Evolutionary conservation across 2,888 invertebrate species (phyloP), one percentile per base, ranked within the genome.

Genomic region (Bellardia bayeri): DNA sequence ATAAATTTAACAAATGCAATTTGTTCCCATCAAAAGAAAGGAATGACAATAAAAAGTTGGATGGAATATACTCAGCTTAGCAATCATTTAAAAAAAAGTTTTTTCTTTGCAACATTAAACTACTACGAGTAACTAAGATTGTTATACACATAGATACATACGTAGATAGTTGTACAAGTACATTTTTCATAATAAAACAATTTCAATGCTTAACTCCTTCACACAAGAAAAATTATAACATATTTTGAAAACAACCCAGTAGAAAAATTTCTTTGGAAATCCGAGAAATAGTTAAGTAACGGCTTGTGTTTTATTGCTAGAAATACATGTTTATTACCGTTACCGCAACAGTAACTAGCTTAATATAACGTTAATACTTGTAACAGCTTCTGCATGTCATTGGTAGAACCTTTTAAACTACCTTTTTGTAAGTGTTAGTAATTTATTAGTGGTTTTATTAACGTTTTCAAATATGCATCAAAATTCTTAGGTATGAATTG

Each of bases 1-100:
- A 30, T 49, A 42, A 61, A 69, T 45, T 49, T 16, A 40, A 58
- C 78, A 87, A 85, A 84, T 87, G 78, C 69, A 82, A 87, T 87
- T 87, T 87, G 87, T 87, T 87, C 66, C 84, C 87, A 87, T 82
- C 81, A 85, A 75, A 72, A 61, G 63, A 51, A 82, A 61, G 54
- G 45, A 80, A 83, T 58, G 81, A 87, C 75, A 84, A 66, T 16
- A 71, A 56, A 11, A 13, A 74, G 61, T 72, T 51, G 23, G 7
- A 23, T 45, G n/a, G 11, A 69, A 64, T n/a, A 68, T 51, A 79
- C 6, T 51, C 66, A 68, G 58, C 69, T 74, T 79, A 69, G 74
- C 68, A 51, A 58, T 71, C 64, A 82, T 79, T 81, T 72, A 42
- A 8, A 71, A 71, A 64, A 78, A 85, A 82, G 68, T 85, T 87